phyloP scores from a whole-genome alignment of 2,888 invertebrate species.

The Callosobruchus maculatus region DNA sequence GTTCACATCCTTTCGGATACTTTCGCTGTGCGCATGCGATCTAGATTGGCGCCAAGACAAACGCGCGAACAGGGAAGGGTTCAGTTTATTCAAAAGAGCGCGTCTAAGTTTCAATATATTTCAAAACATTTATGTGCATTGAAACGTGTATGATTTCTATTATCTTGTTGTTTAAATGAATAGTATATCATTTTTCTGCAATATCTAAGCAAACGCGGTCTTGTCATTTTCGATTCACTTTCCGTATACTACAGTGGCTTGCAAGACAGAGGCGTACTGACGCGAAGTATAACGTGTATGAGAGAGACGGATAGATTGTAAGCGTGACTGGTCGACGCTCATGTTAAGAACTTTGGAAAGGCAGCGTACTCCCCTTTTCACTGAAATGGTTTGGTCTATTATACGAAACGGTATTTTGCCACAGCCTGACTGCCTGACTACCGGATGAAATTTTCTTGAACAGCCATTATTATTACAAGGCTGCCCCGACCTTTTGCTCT shows the following conservation, averaged over 20 bases:
- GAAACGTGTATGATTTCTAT: neutral
- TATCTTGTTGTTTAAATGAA: neutral
- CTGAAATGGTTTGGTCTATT: slow-evolving; percentile 47
- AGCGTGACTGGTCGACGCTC: slow-evolving; percentile 23
- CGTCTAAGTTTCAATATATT: slow-evolving; percentile 13
- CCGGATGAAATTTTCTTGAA: slow-evolving; percentile 36
- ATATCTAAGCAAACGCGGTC: neutral
- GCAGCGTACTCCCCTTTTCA: slow-evolving; percentile 45
- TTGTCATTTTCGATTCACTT: slow-evolving; percentile 22
- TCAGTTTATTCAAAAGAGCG: slow-evolving; percentile 21
- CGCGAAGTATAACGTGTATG: slow-evolving; percentile 10
- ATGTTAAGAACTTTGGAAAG: slow-evolving; percentile 39
- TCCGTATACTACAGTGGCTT: slow-evolving; percentile 27
- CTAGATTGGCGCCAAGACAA: slow-evolving; percentile 24
- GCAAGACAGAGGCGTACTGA: slow-evolving; percentile 28
- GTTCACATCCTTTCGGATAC: slow-evolving; percentile 17
- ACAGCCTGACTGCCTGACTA: slow-evolving; percentile 22
- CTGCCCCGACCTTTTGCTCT: neutral
- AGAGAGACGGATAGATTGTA: slow-evolving; percentile 22
- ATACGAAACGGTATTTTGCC: slow-evolving; percentile 46
- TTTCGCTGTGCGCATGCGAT: slow-evolving; percentile 23
- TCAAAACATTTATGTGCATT: neutral
- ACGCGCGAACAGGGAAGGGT: slow-evolving; percentile 26
- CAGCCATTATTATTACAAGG: slow-evolving; percentile 27
- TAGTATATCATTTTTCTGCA: neutral